Evolutionary conservation across 2,113 vertebrate genomes (phyloP).

Genomic region (Falco punctatus): DNA sequence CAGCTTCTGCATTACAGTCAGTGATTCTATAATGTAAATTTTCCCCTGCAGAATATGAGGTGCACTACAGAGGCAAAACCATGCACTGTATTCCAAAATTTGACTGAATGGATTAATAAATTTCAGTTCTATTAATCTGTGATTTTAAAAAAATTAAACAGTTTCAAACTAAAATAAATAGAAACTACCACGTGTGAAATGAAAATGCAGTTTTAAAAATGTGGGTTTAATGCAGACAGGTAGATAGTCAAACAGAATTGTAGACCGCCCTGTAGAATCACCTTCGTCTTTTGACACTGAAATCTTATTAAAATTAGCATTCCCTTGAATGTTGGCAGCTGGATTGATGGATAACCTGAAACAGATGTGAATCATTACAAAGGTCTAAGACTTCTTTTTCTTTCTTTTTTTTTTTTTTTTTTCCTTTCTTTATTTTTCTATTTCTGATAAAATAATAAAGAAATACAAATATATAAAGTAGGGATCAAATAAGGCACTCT

Average conservation of each 20-base stretch:
- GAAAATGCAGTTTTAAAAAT: not conserved
- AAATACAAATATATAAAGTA: slow-evolving; percentile 32
- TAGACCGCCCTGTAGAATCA: not conserved
- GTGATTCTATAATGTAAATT: not conserved
- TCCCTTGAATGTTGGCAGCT: not conserved
- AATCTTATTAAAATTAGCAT: not conserved
- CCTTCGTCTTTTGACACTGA: not conserved
- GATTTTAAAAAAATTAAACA: not conserved
- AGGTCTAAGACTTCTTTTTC: not conserved
- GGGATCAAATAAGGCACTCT: slow-evolving; percentile 1
- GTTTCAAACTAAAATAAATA: not conserved
- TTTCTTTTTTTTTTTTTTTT: not conserved
- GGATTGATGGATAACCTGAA: not conserved
- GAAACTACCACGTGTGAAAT: not conserved
- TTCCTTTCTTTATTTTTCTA: not conserved
- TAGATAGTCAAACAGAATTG: not conserved
- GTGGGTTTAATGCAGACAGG: not conserved
- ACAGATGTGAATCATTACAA: not conserved
- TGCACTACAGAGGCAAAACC: not conserved
- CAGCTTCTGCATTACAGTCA: not conserved
- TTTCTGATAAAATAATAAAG: not conserved
- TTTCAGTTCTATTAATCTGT: not conserved
- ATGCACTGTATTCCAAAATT: not conserved
- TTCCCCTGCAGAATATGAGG: not conserved
- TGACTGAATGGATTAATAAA: not conserved